phyloP scores from a whole-genome alignment of 2,113 vertebrate species.

The Pitta sordida region DNA sequence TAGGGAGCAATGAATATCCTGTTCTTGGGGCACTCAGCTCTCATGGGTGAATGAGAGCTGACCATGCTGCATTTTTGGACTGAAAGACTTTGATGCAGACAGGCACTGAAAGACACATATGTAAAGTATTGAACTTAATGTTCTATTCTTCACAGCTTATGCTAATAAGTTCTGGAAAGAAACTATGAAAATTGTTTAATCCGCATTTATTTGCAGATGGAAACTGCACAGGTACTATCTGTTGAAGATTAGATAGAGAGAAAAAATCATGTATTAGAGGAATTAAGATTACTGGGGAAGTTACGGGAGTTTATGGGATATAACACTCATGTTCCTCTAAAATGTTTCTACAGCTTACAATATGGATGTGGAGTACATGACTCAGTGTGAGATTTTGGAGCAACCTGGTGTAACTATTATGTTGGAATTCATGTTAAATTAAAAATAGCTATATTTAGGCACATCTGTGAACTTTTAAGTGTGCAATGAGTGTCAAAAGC shows the following conservation, averaged over 20 bases:
- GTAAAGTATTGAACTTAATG: not conserved
- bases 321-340: not conserved
- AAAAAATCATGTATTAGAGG: not conserved
- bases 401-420: not conserved
- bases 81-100: not conserved
- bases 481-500: not conserved
- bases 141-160: not conserved
- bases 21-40: fast-evolving
- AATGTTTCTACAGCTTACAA: not conserved
- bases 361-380: not conserved
- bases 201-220: not conserved
- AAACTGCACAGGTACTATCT: not conserved
- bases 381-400: not conserved
- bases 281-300: not conserved
- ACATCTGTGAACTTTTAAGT: not conserved
- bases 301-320: not conserved
- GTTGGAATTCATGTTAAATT: not conserved
- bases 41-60: not conserved
- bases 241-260: not conserved
- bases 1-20: not conserved
- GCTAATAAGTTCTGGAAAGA: not conserved
- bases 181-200: not conserved
- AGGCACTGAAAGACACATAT: not conserved
- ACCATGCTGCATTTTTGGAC: not conserved
- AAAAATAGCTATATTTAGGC: not conserved